Percentiles rank a stretch among this genome's conserved stretches.
Evolutionary conservation across 2,113 vertebrate genomes (phyloP).

Genomic region (Stegostoma tigrinum): DNA sequence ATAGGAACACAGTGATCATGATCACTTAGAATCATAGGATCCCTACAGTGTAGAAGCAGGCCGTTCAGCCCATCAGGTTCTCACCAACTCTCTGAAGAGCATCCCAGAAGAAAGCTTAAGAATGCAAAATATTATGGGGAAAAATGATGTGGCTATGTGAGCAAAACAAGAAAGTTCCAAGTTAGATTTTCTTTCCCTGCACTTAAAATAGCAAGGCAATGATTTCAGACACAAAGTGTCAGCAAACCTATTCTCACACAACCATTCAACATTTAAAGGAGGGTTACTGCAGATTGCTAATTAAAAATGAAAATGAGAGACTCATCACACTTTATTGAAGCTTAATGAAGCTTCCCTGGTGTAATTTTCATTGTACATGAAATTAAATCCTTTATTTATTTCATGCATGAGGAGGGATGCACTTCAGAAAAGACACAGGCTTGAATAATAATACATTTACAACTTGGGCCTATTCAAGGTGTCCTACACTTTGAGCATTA

Average conservation of each 20-base stretch:
- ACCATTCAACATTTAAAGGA: conserved; percentile 1
- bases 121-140: neutral
- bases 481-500: neutral
- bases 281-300: conserved; percentile 24
- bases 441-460: neutral
- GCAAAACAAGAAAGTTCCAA: neutral
- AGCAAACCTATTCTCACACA: neutral
- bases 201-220: neutral
- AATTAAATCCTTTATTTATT: conserved; percentile 17
- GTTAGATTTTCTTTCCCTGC: neutral
- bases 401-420: neutral
- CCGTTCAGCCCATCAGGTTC: no score
- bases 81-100: no score
- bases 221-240: neutral
- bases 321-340: conserved; percentile 12
- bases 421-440: neutral
- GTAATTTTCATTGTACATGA: conserved; percentile 4
- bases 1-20: neutral
- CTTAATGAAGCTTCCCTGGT: conserved; percentile 22
- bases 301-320: conserved; percentile 25
- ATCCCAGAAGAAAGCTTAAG: no score
- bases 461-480: neutral
- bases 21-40: no score
- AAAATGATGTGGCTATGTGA: neutral
- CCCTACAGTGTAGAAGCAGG: no score